Evolutionary conservation across 2,797 vertebrate genomes (phyloP), one percentile per base, ranked within the genome.

Genomic region (Oreortyx pictus): DNA sequence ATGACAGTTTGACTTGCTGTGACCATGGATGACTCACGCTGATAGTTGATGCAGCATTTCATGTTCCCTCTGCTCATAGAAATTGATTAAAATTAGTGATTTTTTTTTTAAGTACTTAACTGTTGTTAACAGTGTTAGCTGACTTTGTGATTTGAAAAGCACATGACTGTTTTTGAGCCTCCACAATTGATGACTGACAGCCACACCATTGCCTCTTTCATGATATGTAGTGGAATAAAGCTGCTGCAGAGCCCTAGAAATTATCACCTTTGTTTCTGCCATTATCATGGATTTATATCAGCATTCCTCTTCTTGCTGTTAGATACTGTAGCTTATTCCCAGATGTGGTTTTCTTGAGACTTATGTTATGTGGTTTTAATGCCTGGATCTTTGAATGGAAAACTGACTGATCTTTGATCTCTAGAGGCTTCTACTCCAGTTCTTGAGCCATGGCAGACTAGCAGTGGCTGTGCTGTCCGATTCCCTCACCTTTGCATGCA

Each of bases 401-500:
- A 83, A 59, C 35, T 44, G 0, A 68, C 84, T 10, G 5, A 33
- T 89, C 41, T 86, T 82, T 82, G 15, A 24, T 82, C 24, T 95
- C 22, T 35, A 99, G 99, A 98, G 64, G 87, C 96, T 73, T 82
- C 97, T 29, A 95, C 97, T 81, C 97, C 97, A 1, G 90, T 96
- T 19, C 95, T 98, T 71, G 96, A 97, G 73, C 98, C 97, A 0
- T 99, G 99, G 99, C 89, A 35, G 46, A 98, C 97, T 87, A 91
- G 95, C 74, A 93, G n/a, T 39, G 97, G 98, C 52, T 96, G 94
- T 67, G 92, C 81, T 83, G 74, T 99, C 83, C 97, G 43, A 68
- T 99, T 99, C 82, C 98, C 98, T 7, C 97, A 97, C 37, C 93
- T 96, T 4, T 99, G 99, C 47, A 79, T 97, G 72, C 98, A 99